Base-by-base conservation (phyloP, 1,140 invertebrate species). In the Megalopta genalis region DNA sequence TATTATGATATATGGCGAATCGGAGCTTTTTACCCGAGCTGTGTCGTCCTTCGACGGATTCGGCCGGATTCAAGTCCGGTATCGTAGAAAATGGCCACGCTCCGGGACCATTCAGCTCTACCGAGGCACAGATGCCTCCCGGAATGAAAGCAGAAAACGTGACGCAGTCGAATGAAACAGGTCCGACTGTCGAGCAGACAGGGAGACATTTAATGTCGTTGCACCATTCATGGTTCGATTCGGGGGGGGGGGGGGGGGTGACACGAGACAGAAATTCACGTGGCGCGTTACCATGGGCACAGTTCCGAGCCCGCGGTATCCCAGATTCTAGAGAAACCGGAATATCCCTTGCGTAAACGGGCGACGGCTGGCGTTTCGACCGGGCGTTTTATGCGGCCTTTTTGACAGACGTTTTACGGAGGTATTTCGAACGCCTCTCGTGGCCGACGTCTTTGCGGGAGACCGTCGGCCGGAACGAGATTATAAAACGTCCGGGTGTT, bases 281-380 rank as follows among this genome's bases (percentile, higher is more conserved):
- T 37, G 49, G 46, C 54, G 74, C 60, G 42, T 76, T n/a, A 21
- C 59, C 25, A 60, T 21, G 23, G 37, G 23, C n/a, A 75, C n/a
- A 32, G 16, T 75, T 57, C 27, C 27, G 42, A 46, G 10, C 32
- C 42, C 23, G 32, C 46, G 39, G 52, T 76, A 76, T 60, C 65
- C 74, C 54, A 37, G 39, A 68, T 68, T 75, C 73, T 68, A 76
- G 39, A 76, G 65, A 68, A 76, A 68, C 74, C 74, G 74, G 74
- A 76, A 68, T n/a, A n/a, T 62, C 65, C 74, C 37, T 68, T 68
- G 32, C 32, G 32, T 32, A 32, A 32, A 32, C 32, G 32, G n/a
- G 63, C 52, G 64, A 59, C 66, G 67, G 67, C 73, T 32, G n/a
- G 63, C 64, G 57, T 76, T 76, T 67, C 14, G 66, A 76, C 39